Conservation (phyloP, 2,888 invertebrate genomes). For the Blera fallax region DNA sequence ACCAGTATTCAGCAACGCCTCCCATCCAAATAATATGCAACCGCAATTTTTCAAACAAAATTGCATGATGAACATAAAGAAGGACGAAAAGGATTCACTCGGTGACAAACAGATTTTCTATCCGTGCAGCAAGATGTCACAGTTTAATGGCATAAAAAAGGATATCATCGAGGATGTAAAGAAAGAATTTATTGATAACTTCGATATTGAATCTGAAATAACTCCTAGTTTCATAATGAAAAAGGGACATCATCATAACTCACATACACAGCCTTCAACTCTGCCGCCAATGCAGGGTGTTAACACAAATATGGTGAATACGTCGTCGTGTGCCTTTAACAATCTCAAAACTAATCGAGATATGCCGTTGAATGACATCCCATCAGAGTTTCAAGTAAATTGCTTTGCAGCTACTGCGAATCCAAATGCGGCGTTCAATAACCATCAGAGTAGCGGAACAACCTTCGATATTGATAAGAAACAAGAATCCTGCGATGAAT, state of each 20-base stretch:
- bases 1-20: conserved; percentile 26
- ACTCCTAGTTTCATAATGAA: conserved; percentile 81
- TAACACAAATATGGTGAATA: conserved; percentile 20
- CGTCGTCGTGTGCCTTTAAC: conserved; percentile 67
- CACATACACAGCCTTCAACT: conserved; percentile 11
- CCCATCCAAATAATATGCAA: conserved; percentile 39
- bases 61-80: conserved; percentile 60
- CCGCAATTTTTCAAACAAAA: conserved; percentile 48
- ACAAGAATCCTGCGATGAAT: conserved; percentile 84
- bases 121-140: conserved; percentile 66
- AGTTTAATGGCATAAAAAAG: conserved; percentile 73
- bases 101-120: conserved; percentile 44
- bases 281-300: conserved; percentile 9
- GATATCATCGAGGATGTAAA: conserved; percentile 74
- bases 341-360: conserved; percentile 54
- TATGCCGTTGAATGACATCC: conserved; percentile 45
- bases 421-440: conserved; percentile 37
- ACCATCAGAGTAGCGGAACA: conserved; percentile 63
- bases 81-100: conserved; percentile 56
- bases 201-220: conserved; percentile 81
- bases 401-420: conserved; percentile 60
- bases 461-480: conserved; percentile 66
- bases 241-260: conserved; percentile 74
- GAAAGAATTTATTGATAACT: conserved; percentile 79
- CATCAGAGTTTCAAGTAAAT: conserved; percentile 57